Evolutionary conservation across 2,113 vertebrate genomes (phyloP).

Genomic region (Pseudois nayaur): DNA sequence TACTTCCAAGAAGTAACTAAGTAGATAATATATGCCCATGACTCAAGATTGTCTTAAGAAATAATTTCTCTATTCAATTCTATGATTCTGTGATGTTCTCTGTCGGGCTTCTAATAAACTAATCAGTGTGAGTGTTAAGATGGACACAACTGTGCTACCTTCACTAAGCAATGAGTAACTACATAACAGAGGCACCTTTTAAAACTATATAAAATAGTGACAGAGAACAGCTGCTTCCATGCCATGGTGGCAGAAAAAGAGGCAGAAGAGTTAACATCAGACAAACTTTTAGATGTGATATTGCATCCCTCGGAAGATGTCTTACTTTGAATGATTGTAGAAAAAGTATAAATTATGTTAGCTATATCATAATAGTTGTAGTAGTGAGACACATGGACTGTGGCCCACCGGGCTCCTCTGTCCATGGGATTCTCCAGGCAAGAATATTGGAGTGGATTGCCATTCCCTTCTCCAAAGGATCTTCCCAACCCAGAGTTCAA

Average conservation of each 20-base stretch:
- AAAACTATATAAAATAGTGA: not conserved
- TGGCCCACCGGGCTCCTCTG: not conserved
- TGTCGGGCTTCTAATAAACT: not conserved
- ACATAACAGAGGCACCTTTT: not conserved
- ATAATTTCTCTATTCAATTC: not conserved
- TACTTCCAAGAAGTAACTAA: not conserved
- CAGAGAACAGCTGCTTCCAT: not conserved
- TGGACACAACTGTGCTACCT: not conserved
- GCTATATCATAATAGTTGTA: not conserved
- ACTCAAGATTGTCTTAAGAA: not conserved
- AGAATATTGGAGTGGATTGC: not conserved
- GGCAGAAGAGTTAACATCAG: not conserved
- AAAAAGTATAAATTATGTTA: not conserved
- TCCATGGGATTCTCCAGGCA: not conserved
- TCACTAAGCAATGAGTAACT: not conserved
- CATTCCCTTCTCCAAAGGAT: not conserved
- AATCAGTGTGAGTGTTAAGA: not conserved
- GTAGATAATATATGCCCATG: not conserved
- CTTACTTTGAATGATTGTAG: not conserved
- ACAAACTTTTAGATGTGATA: not conserved
- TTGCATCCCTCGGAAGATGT: not conserved
- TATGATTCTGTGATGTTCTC: not conserved
- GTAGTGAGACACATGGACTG: not conserved
- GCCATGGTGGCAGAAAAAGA: not conserved
- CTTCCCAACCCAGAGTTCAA: fast-evolving